Conservation (phyloP, 2,888 invertebrate genomes). For the Hemaris fuciformis region DNA sequence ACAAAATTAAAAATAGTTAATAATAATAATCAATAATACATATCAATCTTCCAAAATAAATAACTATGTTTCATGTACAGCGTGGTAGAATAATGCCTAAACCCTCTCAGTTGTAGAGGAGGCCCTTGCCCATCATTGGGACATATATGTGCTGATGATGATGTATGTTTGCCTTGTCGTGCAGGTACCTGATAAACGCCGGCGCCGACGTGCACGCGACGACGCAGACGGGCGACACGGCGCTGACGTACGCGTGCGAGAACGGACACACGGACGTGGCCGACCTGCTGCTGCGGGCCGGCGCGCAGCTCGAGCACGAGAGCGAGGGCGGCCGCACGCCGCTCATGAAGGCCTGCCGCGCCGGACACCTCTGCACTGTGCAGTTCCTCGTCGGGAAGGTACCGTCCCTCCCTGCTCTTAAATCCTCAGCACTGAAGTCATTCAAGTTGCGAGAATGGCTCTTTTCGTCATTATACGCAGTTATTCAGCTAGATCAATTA, state of each 20-base stretch:
- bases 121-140: too few relatives aligned
- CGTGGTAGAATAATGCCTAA: too few relatives aligned
- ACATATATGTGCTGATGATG: neutral
- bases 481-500: too few relatives aligned
- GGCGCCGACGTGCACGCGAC: slow-evolving; percentile 96
- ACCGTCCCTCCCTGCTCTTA: too few relatives aligned
- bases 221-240: slow-evolving; percentile 97
- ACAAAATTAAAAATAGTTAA: too few relatives aligned
- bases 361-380: slow-evolving; percentile 97
- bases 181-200: slow-evolving; percentile 88
- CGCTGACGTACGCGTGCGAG: slow-evolving; percentile 98
- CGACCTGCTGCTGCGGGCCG: slow-evolving; percentile 93
- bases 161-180: neutral
- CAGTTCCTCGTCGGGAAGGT: slow-evolving; percentile 95
- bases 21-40: too few relatives aligned
- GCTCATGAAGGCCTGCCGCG: slow-evolving; percentile 98
- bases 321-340: slow-evolving; percentile 98
- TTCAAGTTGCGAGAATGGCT: too few relatives aligned
- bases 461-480: too few relatives aligned
- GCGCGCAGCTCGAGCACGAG: slow-evolving; percentile 96
- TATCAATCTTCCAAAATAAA: too few relatives aligned
- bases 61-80: too few relatives aligned
- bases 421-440: too few relatives aligned
- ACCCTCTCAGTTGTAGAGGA: too few relatives aligned
- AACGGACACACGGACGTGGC: slow-evolving; percentile 99